A percentile compares a stretch with the other conserved stretches of the same genome.
Evolutionary conservation across 2,797 vertebrate genomes (phyloP).

Genomic region (Urocyon cinereoargenteus): DNA sequence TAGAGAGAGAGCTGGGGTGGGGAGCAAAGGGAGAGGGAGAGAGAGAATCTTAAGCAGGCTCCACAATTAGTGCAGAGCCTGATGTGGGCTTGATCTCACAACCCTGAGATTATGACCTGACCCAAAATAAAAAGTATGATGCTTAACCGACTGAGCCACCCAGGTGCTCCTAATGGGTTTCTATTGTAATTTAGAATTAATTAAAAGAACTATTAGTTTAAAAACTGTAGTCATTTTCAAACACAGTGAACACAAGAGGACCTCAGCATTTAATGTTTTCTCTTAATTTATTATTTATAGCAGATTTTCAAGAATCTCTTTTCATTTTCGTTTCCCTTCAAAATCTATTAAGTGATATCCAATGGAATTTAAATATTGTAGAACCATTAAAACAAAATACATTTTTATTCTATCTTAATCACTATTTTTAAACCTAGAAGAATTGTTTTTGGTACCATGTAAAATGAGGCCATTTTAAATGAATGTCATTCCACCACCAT

Average conservation of each 20-base stretch:
- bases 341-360: neutral
- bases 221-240: conserved; percentile 54
- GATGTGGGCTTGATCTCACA: neutral
- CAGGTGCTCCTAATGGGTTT: neutral
- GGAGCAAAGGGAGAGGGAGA: neutral
- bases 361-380: neutral
- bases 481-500: neutral
- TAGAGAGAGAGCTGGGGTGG: neutral
- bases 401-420: neutral
- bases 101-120: neutral
- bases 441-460: neutral
- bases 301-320: neutral
- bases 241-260: neutral
- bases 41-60: neutral
- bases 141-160: neutral
- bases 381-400: neutral
- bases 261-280: neutral
- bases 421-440: neutral
- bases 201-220: conserved; percentile 43
- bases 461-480: neutral
- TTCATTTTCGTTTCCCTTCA: neutral
- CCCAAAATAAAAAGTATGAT: neutral
- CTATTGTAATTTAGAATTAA: conserved; percentile 50
- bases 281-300: neutral
- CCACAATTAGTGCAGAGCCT: neutral